phyloP scores from a whole-genome alignment of 2,797 vertebrate genomes.

The Antennarius maculatus region DNA sequence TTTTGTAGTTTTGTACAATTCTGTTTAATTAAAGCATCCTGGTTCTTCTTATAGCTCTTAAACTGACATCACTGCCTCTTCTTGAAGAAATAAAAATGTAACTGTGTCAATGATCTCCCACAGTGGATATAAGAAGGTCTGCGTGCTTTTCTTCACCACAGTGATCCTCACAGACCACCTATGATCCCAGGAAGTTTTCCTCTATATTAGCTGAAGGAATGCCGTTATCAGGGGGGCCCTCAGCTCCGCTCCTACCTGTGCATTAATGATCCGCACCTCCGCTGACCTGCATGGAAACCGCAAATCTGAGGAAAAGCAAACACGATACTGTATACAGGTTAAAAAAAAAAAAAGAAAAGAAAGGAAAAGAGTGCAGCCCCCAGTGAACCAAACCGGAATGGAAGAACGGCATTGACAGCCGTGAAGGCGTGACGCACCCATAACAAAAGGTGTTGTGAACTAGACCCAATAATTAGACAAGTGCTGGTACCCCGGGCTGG shows the following conservation, averaged over 20 bases:
- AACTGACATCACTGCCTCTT: neutral
- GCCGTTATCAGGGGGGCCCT: slow-evolving; percentile 61
- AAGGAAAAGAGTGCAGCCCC: slow-evolving; percentile 53
- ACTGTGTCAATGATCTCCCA: neutral
- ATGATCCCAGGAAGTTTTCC: slow-evolving; percentile 47
- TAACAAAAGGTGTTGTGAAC: slow-evolving; percentile 72
- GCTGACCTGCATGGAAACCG: slow-evolving; percentile 68
- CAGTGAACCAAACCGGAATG: slow-evolving; percentile 62
- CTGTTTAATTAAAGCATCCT: no score
- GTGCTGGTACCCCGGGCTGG: slow-evolving; percentile 82
- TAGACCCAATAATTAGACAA: slow-evolving; percentile 76
- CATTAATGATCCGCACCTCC: slow-evolving; percentile 69
- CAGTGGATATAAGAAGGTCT: neutral
- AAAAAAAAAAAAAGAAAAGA: neutral
- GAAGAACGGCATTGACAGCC: slow-evolving; percentile 70
- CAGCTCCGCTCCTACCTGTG: slow-evolving; percentile 39
- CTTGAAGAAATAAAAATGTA: neutral
- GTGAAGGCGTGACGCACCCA: slow-evolving; percentile 67
- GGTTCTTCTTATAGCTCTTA: neutral
- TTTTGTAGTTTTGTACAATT: no score
- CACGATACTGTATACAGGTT: slow-evolving; percentile 51
- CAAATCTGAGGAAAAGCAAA: slow-evolving; percentile 39
- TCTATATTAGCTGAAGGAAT: slow-evolving; percentile 59
- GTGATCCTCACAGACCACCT: slow-evolving; percentile 54
- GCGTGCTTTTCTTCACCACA: slow-evolving; percentile 21